phyloP scores from a whole-genome alignment of 2,797 vertebrate genomes.

The Pelobates cultripes region DNA sequence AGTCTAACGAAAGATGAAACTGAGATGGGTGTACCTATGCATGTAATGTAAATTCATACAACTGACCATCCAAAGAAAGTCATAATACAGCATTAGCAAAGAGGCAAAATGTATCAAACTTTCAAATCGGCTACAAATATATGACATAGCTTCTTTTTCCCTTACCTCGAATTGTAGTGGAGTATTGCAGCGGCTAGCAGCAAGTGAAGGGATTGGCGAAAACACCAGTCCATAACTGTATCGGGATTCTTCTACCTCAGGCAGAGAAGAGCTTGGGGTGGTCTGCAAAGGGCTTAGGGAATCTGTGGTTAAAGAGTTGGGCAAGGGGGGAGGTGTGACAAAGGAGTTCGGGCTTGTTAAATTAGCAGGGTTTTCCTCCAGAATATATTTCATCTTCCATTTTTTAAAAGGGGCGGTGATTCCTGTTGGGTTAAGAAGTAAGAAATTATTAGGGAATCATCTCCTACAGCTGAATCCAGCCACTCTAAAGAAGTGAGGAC shows the following conservation, averaged over 20 bases:
- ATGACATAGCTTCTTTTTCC: not conserved
- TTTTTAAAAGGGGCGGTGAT: constrained; percentile 90
- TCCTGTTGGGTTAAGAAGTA: constrained; percentile 70
- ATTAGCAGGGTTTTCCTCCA: constrained; percentile 79
- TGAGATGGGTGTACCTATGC: too few relatives aligned
- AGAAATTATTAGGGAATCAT: not conserved
- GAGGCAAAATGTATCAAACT: too few relatives aligned
- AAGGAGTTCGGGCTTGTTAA: constrained; percentile 88
- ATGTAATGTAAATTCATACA: too few relatives aligned
- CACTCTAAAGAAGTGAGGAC: too few relatives aligned
- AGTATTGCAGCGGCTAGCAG: constrained; percentile 95
- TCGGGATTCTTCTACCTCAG: constrained; percentile 79
- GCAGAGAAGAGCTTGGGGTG: constrained; percentile 76
- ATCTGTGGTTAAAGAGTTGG: constrained; percentile 70
- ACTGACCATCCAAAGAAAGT: too few relatives aligned
- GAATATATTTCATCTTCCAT: constrained; percentile 86
- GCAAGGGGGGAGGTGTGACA: constrained; percentile 83
- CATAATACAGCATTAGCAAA: too few relatives aligned
- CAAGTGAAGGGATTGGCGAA: constrained; percentile 88
- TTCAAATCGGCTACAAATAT: too few relatives aligned
- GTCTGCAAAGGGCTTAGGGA: constrained; percentile 78
- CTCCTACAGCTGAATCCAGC: too few relatives aligned
- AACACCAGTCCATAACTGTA: constrained; percentile 81
- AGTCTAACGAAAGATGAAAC: too few relatives aligned
- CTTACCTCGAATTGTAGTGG: constrained; percentile 96